phyloP scores from a whole-genome alignment of 2,888 invertebrate genomes.

The Penaeus monodon region DNA sequence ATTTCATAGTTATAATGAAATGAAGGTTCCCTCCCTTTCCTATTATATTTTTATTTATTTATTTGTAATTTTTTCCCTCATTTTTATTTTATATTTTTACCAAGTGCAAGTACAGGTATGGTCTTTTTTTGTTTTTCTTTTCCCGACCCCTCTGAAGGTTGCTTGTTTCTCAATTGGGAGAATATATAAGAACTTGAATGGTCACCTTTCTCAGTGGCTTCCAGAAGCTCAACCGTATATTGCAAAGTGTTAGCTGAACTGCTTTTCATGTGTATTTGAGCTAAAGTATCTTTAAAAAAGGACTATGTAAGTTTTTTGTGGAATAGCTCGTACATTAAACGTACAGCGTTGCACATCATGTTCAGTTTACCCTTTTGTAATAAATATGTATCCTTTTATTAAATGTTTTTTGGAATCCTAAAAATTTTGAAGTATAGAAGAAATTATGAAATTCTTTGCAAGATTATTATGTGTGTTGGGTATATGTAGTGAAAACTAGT shows the following conservation, averaged over 20 bases:
- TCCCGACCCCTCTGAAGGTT: too few species aligned
- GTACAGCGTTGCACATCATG: conserved; percentile 51
- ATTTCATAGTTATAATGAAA: too few species aligned
- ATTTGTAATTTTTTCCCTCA: too few species aligned
- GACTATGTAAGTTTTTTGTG: conserved; percentile 36
- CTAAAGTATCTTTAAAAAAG: conserved; percentile 33
- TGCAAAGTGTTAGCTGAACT: conserved; percentile 58
- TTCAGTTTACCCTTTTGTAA: conserved; percentile 63
- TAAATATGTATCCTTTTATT: conserved; percentile 62
- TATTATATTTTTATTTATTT: too few species aligned
- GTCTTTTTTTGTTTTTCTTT: too few species aligned
- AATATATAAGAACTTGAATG: conserved; percentile 21
- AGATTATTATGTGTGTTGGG: too few species aligned
- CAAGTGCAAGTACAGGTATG: too few species aligned
- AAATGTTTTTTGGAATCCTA: not conserved
- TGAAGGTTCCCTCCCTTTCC: too few species aligned
- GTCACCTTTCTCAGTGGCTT: conserved; percentile 50
- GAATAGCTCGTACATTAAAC: conserved; percentile 51
- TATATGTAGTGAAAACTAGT: too few species aligned
- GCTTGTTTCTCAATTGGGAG: conserved; percentile 18
- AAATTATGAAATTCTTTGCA: too few species aligned
- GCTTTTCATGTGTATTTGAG: conserved; percentile 58
- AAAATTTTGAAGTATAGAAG: too few species aligned
- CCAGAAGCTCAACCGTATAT: conserved; percentile 41
- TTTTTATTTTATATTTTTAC: too few species aligned